Conservation (phyloP, 2,888 invertebrate genomes). For the Pristionchus entomophagus region DNA sequence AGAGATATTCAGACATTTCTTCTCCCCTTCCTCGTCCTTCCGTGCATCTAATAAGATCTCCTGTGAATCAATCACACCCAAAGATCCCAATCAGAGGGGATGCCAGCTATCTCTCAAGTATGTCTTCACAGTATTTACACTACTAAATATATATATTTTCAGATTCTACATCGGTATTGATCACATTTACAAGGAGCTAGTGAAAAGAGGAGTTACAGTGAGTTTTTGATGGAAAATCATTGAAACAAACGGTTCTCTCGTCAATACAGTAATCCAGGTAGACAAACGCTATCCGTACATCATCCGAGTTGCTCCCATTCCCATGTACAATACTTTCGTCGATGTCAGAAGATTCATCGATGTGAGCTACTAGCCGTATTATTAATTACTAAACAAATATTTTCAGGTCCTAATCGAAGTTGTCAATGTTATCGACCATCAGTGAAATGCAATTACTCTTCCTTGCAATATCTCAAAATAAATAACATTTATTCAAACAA, state of each 20-base stretch:
- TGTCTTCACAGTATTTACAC: background rate
- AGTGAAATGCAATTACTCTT: background rate
- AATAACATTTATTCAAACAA: conserved; percentile 10
- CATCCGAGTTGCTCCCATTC: conserved; percentile 79
- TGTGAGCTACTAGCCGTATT: background rate
- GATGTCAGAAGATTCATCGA: conserved; percentile 68
- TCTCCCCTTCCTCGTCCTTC: conserved; percentile 52
- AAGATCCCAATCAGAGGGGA: conserved; percentile 79
- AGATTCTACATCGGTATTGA: conserved; percentile 77
- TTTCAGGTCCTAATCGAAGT: conserved; percentile 5
- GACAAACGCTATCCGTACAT: conserved; percentile 79
- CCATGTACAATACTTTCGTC: conserved; percentile 79
- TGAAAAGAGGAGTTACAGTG: conserved; percentile 79
- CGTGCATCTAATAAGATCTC: conserved; percentile 57
- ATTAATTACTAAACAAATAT: conserved; percentile 58
- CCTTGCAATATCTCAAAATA: background rate
- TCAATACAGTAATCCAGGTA: conserved; percentile 75
- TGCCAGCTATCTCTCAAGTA: conserved; percentile 77
- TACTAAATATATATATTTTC: conserved; percentile 71
- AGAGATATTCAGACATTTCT: conserved; percentile 59
- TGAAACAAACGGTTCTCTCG: too few relatives aligned
- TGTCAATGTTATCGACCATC: background rate
- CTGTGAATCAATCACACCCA: conserved; percentile 79
- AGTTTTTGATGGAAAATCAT: too few relatives aligned
- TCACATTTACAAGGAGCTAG: conserved; percentile 78